Percentiles rank a stretch among this genome's conserved stretches.
These are phyloP conservation scores for Cephus pygmeus DNA, from an alignment of 2,888 invertebrate species.

Conservation along the genomic window DNA sequence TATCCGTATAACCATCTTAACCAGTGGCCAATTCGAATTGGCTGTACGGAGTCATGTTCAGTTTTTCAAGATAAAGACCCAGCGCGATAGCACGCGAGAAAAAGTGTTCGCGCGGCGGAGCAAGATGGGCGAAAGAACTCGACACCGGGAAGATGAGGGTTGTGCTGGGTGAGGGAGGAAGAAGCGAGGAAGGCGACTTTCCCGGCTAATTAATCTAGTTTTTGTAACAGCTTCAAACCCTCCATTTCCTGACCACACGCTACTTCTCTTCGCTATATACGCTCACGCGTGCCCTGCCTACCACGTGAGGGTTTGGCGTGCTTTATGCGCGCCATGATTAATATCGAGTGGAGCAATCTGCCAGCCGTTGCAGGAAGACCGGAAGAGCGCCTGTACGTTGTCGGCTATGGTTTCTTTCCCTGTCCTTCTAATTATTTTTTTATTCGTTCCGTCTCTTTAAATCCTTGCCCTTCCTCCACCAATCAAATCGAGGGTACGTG, in stretches of 20 bases:
- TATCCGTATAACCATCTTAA: not conserved
- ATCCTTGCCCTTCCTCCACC: not conserved
- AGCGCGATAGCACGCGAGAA: slow-evolving; percentile 23
- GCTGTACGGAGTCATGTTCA: not conserved
- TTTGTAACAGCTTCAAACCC: slow-evolving; percentile 20
- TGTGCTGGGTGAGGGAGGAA: slow-evolving; percentile 32
- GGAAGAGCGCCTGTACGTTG: not conserved
- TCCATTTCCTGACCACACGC: slow-evolving; percentile 2
- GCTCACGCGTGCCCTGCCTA: not conserved
- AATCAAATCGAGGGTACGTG: not conserved
- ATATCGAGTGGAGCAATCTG: slow-evolving; percentile 5
- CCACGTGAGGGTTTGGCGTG: not conserved
- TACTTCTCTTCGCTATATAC: not conserved
- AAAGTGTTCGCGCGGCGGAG: slow-evolving; percentile 29
- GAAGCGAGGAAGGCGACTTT: slow-evolving; percentile 30
- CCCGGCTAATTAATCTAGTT: slow-evolving; percentile 46
- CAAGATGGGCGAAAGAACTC: slow-evolving; percentile 29
- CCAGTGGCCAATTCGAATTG: not conserved
- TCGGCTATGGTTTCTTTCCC: not conserved
- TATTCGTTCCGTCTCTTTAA: not conserved
- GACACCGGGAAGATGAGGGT: slow-evolving; percentile 30
- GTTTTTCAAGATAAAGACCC: slow-evolving; percentile 24
- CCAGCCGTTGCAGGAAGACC: not conserved
- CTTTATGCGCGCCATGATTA: not conserved
- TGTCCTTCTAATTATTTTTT: not conserved